phyloP scores from a whole-genome alignment of 2,888 invertebrate genomes.

The Plusia festucae region DNA sequence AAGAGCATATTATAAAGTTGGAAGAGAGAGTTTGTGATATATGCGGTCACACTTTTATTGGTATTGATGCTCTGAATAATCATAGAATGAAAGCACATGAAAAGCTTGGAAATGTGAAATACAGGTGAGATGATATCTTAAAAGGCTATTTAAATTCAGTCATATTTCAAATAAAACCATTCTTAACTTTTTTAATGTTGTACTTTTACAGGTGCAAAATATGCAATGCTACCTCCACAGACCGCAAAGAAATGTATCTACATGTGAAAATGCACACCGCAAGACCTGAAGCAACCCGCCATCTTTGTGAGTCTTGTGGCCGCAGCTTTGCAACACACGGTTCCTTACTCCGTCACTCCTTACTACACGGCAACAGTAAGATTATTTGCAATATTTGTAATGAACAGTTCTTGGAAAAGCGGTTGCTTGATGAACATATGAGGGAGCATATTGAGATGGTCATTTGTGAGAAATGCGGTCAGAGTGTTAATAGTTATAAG shows the following conservation, averaged over 20 bases:
- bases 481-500: slow-evolving; percentile 67
- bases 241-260: slow-evolving; percentile 88
- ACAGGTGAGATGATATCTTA: slow-evolving; percentile 65
- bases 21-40: slow-evolving; percentile 78
- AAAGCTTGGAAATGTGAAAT: slow-evolving; percentile 64
- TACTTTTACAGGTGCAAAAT: slow-evolving; percentile 86
- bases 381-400: slow-evolving; percentile 72
- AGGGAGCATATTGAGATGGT: slow-evolving; percentile 70
- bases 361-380: slow-evolving; percentile 65
- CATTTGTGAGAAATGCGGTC: slow-evolving; percentile 84
- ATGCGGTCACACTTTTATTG: slow-evolving; percentile 76
- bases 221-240: slow-evolving; percentile 88
- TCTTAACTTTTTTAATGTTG: neutral
- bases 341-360: slow-evolving; percentile 73
- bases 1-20: slow-evolving; percentile 74
- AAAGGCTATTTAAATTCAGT: neutral
- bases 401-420: slow-evolving; percentile 65
- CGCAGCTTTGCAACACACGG: slow-evolving; percentile 76
- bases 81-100: slow-evolving; percentile 77
- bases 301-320: slow-evolving; percentile 84
- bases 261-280: slow-evolving; percentile 89
- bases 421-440: slow-evolving; percentile 68
- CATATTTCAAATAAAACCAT: neutral
- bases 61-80: slow-evolving; percentile 71
- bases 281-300: slow-evolving; percentile 64